Percentiles rank a stretch among this genome's conserved stretches.
Conservation (phyloP, 2,113 vertebrate species). For the Platycercus adscitus region DNA sequence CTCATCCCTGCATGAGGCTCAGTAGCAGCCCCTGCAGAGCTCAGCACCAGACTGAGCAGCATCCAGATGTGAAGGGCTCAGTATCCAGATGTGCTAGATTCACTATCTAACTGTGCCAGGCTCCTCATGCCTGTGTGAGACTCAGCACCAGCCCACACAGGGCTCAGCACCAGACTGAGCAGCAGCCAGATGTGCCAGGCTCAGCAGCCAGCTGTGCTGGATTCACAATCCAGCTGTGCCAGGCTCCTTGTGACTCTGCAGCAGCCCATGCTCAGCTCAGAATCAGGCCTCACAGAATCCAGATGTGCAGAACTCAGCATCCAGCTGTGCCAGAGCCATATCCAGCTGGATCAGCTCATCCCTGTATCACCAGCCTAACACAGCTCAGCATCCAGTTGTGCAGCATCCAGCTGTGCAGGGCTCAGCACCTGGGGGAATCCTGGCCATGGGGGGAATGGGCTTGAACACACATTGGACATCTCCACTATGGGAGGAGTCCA, state of each 20-base stretch:
- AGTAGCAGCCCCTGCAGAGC: background rate
- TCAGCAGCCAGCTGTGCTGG: background rate
- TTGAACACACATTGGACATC: fast-evolving
- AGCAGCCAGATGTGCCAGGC: background rate
- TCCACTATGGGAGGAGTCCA: background rate
- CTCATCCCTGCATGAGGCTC: background rate
- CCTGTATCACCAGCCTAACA: too few relatives aligned
- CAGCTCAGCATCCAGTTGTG: background rate
- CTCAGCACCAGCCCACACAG: background rate
- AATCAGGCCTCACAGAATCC: background rate
- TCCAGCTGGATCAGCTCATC: background rate
- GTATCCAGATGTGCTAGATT: background rate
- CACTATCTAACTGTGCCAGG: background rate
- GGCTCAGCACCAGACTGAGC: background rate
- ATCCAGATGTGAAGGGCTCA: background rate
- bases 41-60: background rate
- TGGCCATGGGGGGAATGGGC: fast-evolving
- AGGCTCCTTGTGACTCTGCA: background rate
- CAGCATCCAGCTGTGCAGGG: background rate
- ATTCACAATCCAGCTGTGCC: background rate
- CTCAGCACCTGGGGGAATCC: background rate
- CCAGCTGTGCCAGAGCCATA: background rate
- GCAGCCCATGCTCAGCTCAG: fast-evolving
- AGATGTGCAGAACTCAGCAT: background rate
- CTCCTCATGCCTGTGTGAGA: background rate